A percentile compares a stretch with the other conserved stretches of the same genome.
Conservation (phyloP, 2,113 vertebrate genomes). For the Eulemur rufifrons region DNA sequence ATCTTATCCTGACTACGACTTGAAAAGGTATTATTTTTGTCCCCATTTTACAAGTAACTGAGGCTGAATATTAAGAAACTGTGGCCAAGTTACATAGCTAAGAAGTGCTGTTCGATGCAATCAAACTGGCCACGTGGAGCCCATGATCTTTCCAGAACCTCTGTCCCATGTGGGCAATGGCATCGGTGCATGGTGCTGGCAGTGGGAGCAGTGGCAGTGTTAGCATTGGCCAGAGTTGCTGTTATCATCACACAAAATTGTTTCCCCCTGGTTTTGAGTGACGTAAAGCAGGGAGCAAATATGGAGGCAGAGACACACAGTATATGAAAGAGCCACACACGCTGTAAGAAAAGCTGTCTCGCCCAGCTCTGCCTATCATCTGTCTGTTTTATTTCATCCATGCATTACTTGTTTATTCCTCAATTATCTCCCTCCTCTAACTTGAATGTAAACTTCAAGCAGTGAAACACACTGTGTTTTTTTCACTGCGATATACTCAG, state of each 20-base stretch:
- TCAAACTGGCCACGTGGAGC: background rate
- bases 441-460: background rate
- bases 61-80: background rate
- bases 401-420: background rate
- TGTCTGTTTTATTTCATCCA: background rate
- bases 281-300: background rate
- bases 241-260: background rate
- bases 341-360: background rate
- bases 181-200: background rate
- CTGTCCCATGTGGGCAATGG: background rate
- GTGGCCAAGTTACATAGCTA: background rate
- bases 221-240: background rate
- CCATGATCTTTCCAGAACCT: background rate
- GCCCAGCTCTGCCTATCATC: background rate
- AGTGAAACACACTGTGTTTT: background rate
- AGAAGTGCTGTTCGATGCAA: background rate
- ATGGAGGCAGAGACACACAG: background rate
- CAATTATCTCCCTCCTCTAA: background rate
- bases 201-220: background rate
- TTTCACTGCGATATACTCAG: background rate
- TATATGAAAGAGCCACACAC: background rate
- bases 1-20: background rate
- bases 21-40: conserved; percentile 20
- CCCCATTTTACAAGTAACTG: background rate
- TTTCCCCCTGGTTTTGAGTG: background rate